Evolutionary conservation across 2,888 invertebrate species (phyloP).

Genomic region (Ephialtes manifestator): DNA sequence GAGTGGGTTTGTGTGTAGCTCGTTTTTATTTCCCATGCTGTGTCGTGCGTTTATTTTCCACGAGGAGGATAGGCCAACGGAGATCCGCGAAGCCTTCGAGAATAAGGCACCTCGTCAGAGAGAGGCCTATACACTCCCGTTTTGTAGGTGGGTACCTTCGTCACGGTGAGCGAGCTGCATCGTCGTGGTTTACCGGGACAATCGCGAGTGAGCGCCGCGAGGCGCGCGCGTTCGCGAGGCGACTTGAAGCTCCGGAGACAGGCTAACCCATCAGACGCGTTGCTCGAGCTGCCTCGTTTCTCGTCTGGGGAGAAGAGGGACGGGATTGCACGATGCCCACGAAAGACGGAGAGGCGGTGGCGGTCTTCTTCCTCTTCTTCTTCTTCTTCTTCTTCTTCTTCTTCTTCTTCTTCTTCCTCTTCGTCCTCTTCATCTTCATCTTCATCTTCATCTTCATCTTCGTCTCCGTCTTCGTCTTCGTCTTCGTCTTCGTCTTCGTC

Average conservation of each 20-base stretch:
- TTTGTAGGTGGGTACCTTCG: constrained; percentile 83
- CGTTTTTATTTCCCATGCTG: constrained; percentile 32
- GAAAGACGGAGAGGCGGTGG: constrained; percentile 54
- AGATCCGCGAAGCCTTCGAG: background rate
- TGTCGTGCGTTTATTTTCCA: constrained; percentile 10
- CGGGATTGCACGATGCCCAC: constrained; percentile 27
- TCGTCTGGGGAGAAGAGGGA: constrained; percentile 38
- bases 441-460: constrained; percentile 54
- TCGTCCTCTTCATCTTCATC: constrained; percentile 12
- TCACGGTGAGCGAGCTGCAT: constrained; percentile 83
- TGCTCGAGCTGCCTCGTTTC: constrained; percentile 38
- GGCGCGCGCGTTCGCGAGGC: constrained; percentile 58
- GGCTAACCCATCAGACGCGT: constrained; percentile 42
- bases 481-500: too few species aligned
- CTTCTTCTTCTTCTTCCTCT: constrained; percentile 45
- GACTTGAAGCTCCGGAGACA: constrained; percentile 55
- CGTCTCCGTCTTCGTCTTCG: constrained; percentile 67
- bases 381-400: constrained; percentile 30
- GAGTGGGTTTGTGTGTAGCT: background rate
- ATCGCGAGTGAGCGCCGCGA: constrained; percentile 78
- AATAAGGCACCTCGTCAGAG: constrained; percentile 34
- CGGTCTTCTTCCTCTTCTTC: constrained; percentile 44
- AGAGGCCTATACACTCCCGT: constrained; percentile 72
- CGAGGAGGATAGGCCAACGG: background rate
- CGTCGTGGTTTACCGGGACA: constrained; percentile 81